Evolutionary conservation across 1,140 invertebrate species (phyloP), one percentile per base, ranked within the genome.

Genomic region (Holotrichia oblita): DNA sequence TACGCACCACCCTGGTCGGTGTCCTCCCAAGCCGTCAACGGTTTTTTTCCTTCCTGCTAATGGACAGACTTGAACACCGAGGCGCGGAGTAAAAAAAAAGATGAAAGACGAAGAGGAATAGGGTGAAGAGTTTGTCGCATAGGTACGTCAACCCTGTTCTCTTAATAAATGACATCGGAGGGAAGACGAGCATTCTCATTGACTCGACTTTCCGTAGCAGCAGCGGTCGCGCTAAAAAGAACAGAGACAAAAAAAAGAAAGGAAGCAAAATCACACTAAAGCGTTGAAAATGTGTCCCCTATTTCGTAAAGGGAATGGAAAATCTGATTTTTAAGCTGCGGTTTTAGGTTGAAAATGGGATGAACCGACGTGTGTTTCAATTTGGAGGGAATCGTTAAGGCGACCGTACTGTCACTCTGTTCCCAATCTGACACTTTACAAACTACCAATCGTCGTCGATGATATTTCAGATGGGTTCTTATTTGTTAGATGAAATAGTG

Each of bases 311-410:
- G 48, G 48, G n/a, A 55, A n/a, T 55, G 48, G 48, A 8, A 27
- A 20, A 69, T 34, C 22, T 69, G 61, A 69, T 69, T 22, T 69
- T 17, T 48, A 48, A 48, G 44, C n/a, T 69, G 61, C 61, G 20
- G 61, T 34, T 24, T 24, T 69, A 24, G 61, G 61, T 34, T 12
- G 61, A 69, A n/a, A 17, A 55, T 2, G 17, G 61, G 27, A 69
- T 34, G 61, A 69, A 69, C 22, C 22, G 61, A 69, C 61, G 61
- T 69, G 61, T 69, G 61, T 69, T 69, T 69, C 61, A 69, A 69
- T 69, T 69, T 69, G 61, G 22, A 69, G 12, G 61, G 61, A 69
- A 27, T 69, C 20, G 61, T 69, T 34, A 69, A 22, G 12, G 12
- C 17, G 61, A 34, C 27, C 27, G 4, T 34, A 1, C 22, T 22